Evolutionary conservation across 2,113 vertebrate genomes (phyloP).

Genomic region (Pimephales promelas): DNA sequence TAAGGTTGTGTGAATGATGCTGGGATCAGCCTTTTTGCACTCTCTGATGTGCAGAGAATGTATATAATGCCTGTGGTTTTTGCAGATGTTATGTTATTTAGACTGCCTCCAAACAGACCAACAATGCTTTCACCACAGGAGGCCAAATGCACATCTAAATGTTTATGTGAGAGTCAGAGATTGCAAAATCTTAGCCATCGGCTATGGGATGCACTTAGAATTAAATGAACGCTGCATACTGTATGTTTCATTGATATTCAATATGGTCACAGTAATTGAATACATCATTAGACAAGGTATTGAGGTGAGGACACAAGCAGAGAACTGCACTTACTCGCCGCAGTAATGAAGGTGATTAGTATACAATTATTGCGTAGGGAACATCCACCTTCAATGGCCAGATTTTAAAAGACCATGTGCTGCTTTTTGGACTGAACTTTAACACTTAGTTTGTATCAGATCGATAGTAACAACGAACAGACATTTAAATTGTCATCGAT

Average conservation of each 20-base stretch:
- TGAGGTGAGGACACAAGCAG: not conserved
- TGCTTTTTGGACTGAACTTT: constrained; percentile 1
- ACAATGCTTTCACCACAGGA: constrained; percentile 36
- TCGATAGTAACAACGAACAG: not conserved
- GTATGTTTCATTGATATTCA: constrained; percentile 12
- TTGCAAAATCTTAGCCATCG: not conserved
- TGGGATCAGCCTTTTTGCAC: constrained; percentile 28
- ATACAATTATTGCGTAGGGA: not conserved
- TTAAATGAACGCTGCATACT: not conserved
- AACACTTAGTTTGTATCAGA: not conserved
- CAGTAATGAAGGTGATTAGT: constrained; percentile 4
- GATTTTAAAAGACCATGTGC: not conserved
- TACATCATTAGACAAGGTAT: not conserved
- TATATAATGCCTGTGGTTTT: constrained; percentile 48
- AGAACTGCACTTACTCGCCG: not conserved
- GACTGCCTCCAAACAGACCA: constrained; percentile 44
- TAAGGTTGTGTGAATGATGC: constrained; percentile 27
- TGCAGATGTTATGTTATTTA: constrained; percentile 55
- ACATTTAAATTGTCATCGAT: not conserved
- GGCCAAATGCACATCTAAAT: constrained; percentile 36
- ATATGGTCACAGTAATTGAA: not conserved
- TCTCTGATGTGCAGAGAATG: constrained; percentile 19
- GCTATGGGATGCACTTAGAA: constrained; percentile 6
- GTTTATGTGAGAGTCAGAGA: constrained; percentile 32
- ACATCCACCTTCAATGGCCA: not conserved